Evolutionary conservation across 2,888 invertebrate genomes (phyloP).

Genomic region (Doris montereyensis): DNA sequence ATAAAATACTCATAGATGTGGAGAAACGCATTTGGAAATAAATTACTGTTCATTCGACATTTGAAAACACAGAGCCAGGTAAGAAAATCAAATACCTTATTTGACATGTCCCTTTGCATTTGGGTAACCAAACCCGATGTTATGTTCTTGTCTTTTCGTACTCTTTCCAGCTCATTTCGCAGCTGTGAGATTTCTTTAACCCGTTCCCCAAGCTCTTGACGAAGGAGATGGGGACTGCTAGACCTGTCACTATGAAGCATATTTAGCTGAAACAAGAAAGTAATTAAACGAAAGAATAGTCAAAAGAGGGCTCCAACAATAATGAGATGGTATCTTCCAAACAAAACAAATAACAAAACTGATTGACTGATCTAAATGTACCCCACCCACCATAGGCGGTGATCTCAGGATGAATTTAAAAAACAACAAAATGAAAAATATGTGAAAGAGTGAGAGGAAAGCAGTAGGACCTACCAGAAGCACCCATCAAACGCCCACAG

Average conservation of each 20-base stretch:
- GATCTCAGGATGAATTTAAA: no score
- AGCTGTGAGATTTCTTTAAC: slow-evolving; percentile 63
- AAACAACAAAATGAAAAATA: no score
- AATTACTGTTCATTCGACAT: no score
- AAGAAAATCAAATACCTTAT: no score
- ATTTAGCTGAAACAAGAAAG: slow-evolving; percentile 41
- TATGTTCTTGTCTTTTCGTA: slow-evolving; percentile 70
- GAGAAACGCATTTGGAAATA: no score
- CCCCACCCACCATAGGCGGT: no score
- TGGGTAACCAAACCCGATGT: slow-evolving; percentile 71
- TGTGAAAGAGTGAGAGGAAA: no score
- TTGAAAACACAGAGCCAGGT: no score
- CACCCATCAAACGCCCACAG: no score
- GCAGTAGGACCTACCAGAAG: no score
- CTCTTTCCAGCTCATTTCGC: slow-evolving; percentile 66
- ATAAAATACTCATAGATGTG: no score
- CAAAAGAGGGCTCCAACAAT: neutral
- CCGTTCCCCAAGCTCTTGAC: slow-evolving; percentile 59
- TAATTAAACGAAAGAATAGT: neutral
- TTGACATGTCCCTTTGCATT: slow-evolving; percentile 71
- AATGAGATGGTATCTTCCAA: neutral
- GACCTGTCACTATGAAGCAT: slow-evolving; percentile 44
- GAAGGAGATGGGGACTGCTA: slow-evolving; percentile 44
- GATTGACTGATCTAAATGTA: no score
- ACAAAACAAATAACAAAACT: neutral